Base-by-base conservation (phyloP, 2,888 invertebrate species). In the Teinopalpus imperialis region DNA sequence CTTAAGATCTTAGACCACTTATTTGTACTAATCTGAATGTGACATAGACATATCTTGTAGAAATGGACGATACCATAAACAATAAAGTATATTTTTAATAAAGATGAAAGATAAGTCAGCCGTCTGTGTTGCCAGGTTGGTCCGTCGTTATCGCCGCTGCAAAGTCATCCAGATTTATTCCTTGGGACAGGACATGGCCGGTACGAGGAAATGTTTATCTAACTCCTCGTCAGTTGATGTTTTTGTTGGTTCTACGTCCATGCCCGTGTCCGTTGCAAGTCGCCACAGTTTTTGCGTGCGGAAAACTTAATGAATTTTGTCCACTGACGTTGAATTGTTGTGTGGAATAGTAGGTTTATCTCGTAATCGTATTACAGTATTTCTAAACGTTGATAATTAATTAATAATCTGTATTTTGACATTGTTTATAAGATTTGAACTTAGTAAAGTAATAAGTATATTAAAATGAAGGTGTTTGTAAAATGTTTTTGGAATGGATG, bases 141-240 rank as follows among this genome's bases (percentile, higher is more conserved):
- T 29, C 27, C 20, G 34, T 13, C 40, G 63, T 59, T 77, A 77
- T 78, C 78, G 68, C 32, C 13, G 40, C 54, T 58, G 60, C 65
- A 66, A 60, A 69, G 75, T 76, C 79, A 77, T 78, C 78, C 66
- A 77, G 80, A 80, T 80, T 80, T 79, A 80, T 80, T 68, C 75
- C 61, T 74, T 71, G 74, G 63, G 58, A 52, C 68, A 60, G 65
- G 67, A 72, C 71, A 70, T 63, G 66, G 69, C 68, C 74, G 67
- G 63, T 66, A 63, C 58, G 60, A 69, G 75, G 78, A 78, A 80
- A 78, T 76, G 77, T 76, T 79, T 78, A 78, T 79, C 79, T 77
- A 74, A 61, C 60, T 62, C 65, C 61, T 63, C 66, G 65, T 59
- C 67, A 64, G 63, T 66, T 53, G 53, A 53, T 52, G 61, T 59